These are phyloP conservation scores for Actinia equina DNA, from an alignment of 64 coral and sea anemone species.

Conservation along the genomic window DNA sequence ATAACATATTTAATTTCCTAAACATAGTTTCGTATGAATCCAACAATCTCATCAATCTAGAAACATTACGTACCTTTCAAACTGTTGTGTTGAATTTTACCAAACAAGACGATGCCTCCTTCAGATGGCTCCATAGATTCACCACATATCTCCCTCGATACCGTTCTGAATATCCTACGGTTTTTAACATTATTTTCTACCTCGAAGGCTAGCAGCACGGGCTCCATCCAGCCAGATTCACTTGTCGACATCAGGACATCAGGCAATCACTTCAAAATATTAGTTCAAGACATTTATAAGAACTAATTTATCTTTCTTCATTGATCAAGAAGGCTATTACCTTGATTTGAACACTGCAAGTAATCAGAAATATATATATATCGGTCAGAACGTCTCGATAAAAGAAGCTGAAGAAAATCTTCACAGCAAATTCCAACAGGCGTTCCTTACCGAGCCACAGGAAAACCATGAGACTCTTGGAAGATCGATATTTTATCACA, in stretches of 20 bases:
- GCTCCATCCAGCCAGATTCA: slow-evolving; percentile 67
- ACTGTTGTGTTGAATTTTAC: slow-evolving; percentile 17
- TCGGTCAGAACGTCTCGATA: too few relatives aligned
- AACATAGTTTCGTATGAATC: too few relatives aligned
- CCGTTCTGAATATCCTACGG: slow-evolving; percentile 57
- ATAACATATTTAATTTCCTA: too few relatives aligned
- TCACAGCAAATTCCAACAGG: background rate
- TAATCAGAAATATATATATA: background rate
- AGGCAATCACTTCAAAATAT: background rate
- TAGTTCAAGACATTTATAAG: background rate
- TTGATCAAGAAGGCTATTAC: background rate
- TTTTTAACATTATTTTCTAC: slow-evolving; percentile 48
- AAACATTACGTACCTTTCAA: background rate
- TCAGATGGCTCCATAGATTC: slow-evolving; percentile 82
- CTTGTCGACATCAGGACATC: background rate
- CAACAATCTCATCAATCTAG: background rate
- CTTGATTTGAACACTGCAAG: background rate
- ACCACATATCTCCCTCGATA: slow-evolving; percentile 78
- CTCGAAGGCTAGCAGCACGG: slow-evolving; percentile 39
- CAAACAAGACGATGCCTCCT: slow-evolving; percentile 73
- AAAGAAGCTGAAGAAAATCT: too few relatives aligned
- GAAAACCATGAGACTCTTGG: background rate
- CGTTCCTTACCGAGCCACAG: background rate
- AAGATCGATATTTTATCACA: background rate
- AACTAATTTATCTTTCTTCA: background rate